Evolutionary conservation across 2,888 invertebrate genomes (phyloP).

Genomic region (Isotomurus palustris): DNA sequence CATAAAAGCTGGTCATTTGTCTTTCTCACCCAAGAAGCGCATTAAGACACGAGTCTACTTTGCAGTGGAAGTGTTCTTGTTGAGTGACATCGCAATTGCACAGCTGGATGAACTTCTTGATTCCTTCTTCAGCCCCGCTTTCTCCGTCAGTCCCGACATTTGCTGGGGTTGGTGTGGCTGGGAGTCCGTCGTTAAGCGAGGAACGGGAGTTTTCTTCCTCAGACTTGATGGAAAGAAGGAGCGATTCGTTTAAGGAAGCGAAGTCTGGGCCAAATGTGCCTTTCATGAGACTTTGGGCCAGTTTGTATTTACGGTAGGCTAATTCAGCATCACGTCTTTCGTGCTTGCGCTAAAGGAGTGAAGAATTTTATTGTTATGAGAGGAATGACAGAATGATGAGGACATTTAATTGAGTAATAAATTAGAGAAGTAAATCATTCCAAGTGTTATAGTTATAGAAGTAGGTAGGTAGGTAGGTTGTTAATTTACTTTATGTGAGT

Average conservation of each 20-base stretch:
- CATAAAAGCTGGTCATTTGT: too few relatives aligned
- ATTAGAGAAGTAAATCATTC: background rate
- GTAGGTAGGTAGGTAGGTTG: background rate
- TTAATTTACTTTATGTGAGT: slow-evolving; percentile 71
- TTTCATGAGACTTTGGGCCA: slow-evolving; percentile 58
- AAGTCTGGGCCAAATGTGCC: slow-evolving; percentile 45
- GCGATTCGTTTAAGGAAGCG: slow-evolving; percentile 27
- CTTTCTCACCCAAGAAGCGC: slow-evolving; percentile 58
- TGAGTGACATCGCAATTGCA: slow-evolving; percentile 43
- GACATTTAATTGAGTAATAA: background rate
- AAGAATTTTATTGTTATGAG: background rate
- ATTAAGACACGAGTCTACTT: slow-evolving; percentile 70
- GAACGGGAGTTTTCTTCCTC: slow-evolving; percentile 45
- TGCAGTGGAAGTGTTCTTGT: slow-evolving; percentile 83
- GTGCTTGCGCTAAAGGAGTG: slow-evolving; percentile 66
- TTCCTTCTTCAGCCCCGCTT: slow-evolving; percentile 37
- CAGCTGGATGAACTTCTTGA: slow-evolving; percentile 44
- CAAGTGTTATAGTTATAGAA: background rate
- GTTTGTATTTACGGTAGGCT: slow-evolving; percentile 72
- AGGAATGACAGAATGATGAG: slow-evolving; percentile 4
- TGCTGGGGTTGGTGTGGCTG: background rate
- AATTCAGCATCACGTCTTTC: slow-evolving; percentile 89
- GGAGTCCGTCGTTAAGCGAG: slow-evolving; percentile 31
- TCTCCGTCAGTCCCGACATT: slow-evolving; percentile 10
- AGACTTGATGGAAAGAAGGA: slow-evolving; percentile 31